Percentiles rank a stretch among this genome's conserved stretches.
phyloP scores from a whole-genome alignment of 2,888 invertebrate species.

The Alsophila aescularia region DNA sequence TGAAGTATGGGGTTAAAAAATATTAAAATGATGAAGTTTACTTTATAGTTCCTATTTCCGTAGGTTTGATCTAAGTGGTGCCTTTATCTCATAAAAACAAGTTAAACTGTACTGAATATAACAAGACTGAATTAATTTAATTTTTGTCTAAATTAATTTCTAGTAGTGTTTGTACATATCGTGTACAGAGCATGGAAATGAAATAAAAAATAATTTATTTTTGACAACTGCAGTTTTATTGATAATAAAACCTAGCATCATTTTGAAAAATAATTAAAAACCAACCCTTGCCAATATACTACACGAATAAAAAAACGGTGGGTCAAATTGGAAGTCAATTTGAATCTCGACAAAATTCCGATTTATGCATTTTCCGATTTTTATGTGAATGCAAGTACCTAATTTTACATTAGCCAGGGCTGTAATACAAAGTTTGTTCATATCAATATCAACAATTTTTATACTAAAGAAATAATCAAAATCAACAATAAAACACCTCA shows the following conservation, averaged over 20 bases:
- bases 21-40: too few species aligned
- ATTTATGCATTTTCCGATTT: too few species aligned
- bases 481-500: slow-evolving; percentile 22
- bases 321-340: background rate
- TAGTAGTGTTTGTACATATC: slow-evolving; percentile 61
- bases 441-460: slow-evolving; percentile 14
- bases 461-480: slow-evolving; percentile 15
- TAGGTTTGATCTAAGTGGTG: slow-evolving; percentile 40
- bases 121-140: slow-evolving; percentile 80
- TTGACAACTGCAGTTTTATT: slow-evolving; percentile 65
- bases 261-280: slow-evolving; percentile 31
- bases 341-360: background rate
- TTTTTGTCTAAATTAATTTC: slow-evolving; percentile 60
- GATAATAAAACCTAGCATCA: slow-evolving; percentile 33
- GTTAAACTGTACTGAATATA: slow-evolving; percentile 76
- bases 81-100: slow-evolving; percentile 36
- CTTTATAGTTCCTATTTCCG: slow-evolving; percentile 28
- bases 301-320: slow-evolving; percentile 8
- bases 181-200: slow-evolving; percentile 61
- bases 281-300: slow-evolving; percentile 1
- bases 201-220: slow-evolving; percentile 79
- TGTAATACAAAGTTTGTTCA: background rate
- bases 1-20: too few species aligned
- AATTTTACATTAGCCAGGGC: background rate
- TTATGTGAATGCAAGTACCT: background rate